Evolutionary conservation across 2,113 vertebrate species (phyloP).

Genomic region (Mohoua ochrocephala): DNA sequence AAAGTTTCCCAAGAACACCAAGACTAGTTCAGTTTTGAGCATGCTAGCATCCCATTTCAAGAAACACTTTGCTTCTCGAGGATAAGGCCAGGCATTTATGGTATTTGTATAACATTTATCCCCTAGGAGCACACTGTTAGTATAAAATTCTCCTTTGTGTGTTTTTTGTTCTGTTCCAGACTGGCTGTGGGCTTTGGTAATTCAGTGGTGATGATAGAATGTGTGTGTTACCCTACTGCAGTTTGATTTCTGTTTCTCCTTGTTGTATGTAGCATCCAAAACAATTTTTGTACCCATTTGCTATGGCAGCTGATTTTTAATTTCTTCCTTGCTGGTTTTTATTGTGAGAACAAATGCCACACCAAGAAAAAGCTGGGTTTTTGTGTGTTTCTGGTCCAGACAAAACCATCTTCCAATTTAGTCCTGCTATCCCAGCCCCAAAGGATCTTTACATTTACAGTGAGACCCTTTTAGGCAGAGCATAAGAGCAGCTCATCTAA

Average conservation of each 20-base stretch:
- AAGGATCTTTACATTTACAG: neutral
- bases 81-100: neutral
- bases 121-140: neutral
- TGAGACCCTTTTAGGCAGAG: neutral
- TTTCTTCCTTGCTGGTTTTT: neutral
- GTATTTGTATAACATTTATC: neutral
- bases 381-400: neutral
- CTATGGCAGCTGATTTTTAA: neutral
- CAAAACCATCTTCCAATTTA: neutral
- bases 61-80: neutral
- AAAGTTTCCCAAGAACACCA: neutral
- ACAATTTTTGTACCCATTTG: neutral
- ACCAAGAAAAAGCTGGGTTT: neutral
- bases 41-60: neutral
- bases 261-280: neutral
- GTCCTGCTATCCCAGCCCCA: neutral
- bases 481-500: neutral
- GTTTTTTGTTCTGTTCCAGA: neutral
- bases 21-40: neutral
- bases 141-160: neutral
- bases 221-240: neutral
- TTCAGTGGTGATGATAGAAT: neutral
- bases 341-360: neutral
- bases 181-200: neutral
- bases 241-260: neutral